A percentile compares a stretch with the other conserved stretches of the same genome.
Evolutionary conservation across 2,888 invertebrate species (phyloP).

Genomic region (Scaptomyza parva): DNA sequence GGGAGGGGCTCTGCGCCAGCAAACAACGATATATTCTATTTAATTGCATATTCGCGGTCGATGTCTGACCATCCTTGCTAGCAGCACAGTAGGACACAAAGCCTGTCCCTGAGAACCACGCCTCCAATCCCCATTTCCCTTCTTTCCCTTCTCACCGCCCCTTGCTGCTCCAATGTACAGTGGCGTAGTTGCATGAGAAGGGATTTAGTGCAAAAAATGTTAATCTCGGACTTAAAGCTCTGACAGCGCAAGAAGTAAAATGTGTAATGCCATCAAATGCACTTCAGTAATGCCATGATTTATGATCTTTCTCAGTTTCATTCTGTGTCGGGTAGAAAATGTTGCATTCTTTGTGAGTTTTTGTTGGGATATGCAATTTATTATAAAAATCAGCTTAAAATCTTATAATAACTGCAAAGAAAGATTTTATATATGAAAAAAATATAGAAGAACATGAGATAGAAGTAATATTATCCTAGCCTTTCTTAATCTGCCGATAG

Average conservation of each 20-base stretch:
- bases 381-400: constrained; percentile 5
- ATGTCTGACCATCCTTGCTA: constrained; percentile 22
- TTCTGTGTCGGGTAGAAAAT: neutral
- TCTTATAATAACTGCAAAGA: neutral
- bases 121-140: neutral
- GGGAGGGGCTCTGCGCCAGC: constrained; percentile 17
- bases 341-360: neutral
- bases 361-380: constrained; percentile 13
- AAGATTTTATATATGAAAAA: neutral
- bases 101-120: constrained; percentile 29
- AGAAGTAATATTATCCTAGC: too few species aligned
- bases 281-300: constrained; percentile 54
- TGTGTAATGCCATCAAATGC: constrained; percentile 35
- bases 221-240: constrained; percentile 60
- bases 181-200: neutral
- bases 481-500: neutral
- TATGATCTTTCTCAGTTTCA: constrained; percentile 46
- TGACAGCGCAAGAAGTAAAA: constrained; percentile 48
- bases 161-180: constrained; percentile 20
- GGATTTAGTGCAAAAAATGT: constrained; percentile 46
- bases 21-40: constrained; percentile 76
- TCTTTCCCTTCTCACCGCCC: too few species aligned
- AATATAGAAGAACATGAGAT: neutral
- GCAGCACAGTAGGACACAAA: constrained; percentile 59
- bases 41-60: constrained; percentile 74